Conservation (phyloP, 2,113 vertebrate genomes). For the Microtus pennsylvanicus region DNA sequence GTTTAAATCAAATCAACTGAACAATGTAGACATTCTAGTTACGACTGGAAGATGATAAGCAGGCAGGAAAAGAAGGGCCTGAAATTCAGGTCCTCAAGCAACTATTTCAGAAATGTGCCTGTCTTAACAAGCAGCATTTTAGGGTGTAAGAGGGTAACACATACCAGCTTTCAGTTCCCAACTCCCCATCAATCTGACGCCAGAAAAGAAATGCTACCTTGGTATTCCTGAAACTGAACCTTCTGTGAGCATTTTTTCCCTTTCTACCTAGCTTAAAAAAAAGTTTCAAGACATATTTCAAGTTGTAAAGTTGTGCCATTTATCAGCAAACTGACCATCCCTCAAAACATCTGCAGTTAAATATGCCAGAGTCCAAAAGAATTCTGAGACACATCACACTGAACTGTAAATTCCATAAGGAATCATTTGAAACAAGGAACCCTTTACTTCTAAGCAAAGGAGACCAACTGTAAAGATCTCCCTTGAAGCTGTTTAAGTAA, state of each 20-base stretch:
- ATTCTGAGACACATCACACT: not conserved
- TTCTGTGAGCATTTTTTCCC: not conserved
- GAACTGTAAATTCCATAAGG: not conserved
- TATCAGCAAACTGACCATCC: not conserved
- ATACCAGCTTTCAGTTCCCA: conserved; percentile 10
- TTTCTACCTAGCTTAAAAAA: not conserved
- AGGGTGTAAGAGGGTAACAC: conserved; percentile 6
- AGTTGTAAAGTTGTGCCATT: not conserved
- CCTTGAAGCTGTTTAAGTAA: conserved; percentile 48
- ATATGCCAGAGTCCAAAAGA: not conserved
- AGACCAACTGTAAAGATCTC: conserved; percentile 62
- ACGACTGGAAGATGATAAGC: not conserved
- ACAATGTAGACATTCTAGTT: conserved; percentile 22
- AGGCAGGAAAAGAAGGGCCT: conserved; percentile 50
- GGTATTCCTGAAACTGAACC: conserved; percentile 34
- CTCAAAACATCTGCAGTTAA: conserved; percentile 5
- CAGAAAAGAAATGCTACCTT: conserved; percentile 43
- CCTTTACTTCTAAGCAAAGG: conserved; percentile 54
- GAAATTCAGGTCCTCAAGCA: conserved; percentile 54
- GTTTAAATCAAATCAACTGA: not conserved
- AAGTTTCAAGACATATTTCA: not conserved
- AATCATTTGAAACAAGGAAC: conserved; percentile 35
- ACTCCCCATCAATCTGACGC: conserved; percentile 44
- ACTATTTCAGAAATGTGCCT: conserved; percentile 65
- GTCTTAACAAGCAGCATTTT: conserved; percentile 54